A percentile compares a stretch with the other conserved stretches of the same genome.
phyloP scores from a whole-genome alignment of 2,797 vertebrate genomes.

The Enoplosus armatus region DNA sequence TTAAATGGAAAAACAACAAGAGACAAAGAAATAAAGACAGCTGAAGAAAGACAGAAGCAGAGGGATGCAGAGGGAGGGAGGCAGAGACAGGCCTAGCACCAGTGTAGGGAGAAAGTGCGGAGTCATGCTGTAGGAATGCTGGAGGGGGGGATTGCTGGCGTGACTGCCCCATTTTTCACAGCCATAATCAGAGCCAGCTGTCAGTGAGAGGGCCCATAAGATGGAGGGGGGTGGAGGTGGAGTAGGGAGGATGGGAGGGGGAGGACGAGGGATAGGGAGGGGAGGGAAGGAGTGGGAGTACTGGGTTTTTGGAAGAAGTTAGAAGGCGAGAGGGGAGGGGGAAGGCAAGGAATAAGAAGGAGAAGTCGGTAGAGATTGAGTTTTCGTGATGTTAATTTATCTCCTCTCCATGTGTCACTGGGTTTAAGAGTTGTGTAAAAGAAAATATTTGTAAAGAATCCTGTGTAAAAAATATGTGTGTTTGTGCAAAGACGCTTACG shows the following conservation, averaged over 20 bases:
- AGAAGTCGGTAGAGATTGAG: conserved; percentile 38
- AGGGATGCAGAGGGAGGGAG: conserved; percentile 61
- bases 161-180: conserved; percentile 89
- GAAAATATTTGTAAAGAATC: conserved; percentile 9
- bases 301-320: conserved; percentile 58
- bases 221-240: conserved; percentile 46
- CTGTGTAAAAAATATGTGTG: not conserved
- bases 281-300: conserved; percentile 48
- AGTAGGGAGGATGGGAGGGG: conserved; percentile 9
- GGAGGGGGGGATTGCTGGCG: conserved; percentile 81
- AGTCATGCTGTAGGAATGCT: conserved; percentile 89
- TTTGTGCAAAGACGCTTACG: conserved; percentile 14
- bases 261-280: conserved; percentile 27
- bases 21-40: conserved; percentile 52
- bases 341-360: not conserved
- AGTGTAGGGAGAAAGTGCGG: conserved; percentile 83
- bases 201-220: conserved; percentile 81
- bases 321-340: conserved; percentile 22
- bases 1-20: conserved; percentile 59
- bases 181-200: conserved; percentile 90
- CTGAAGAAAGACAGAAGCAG: conserved; percentile 64
- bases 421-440: conserved; percentile 19
- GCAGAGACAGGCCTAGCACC: conserved; percentile 60
- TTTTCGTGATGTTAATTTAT: conserved; percentile 59
- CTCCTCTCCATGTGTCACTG: conserved; percentile 23